phyloP scores from a whole-genome alignment of 64 coral and sea anemone genomes.

The Acropora yongei region DNA sequence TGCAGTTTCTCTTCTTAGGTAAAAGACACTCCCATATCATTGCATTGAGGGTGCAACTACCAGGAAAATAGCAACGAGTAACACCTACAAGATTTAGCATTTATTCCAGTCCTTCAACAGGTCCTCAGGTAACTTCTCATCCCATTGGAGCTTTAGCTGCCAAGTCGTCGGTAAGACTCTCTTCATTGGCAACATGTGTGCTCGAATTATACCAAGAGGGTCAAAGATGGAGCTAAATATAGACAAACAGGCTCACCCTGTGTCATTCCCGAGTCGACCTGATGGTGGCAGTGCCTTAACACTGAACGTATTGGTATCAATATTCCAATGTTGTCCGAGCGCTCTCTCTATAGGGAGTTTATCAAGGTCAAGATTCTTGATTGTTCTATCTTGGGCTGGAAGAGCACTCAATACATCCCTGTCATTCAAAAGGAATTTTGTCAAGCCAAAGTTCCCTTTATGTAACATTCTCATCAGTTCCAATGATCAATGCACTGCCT shows the following conservation, averaged over 20 bases:
- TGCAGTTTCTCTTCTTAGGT: no score
- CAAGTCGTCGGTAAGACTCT: slow-evolving; percentile 20
- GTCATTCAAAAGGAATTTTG: slow-evolving; percentile 18
- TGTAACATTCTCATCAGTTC: neutral
- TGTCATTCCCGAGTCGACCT: no score
- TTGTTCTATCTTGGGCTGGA: slow-evolving; percentile 30
- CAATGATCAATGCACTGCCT: no score
- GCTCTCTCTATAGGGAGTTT: slow-evolving; percentile 45
- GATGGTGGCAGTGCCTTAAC: no score
- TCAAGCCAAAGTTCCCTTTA: slow-evolving; percentile 11
- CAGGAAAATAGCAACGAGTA: no score
- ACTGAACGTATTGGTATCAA: neutral
- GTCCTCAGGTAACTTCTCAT: slow-evolving; percentile 10
- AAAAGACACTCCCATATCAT: no score
- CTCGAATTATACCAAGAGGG: neutral
- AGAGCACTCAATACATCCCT: slow-evolving; percentile 21
- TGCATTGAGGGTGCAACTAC: no score
- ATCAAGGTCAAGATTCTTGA: slow-evolving; percentile 12
- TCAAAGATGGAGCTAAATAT: no score
- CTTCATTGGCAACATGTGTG: slow-evolving; percentile 8
- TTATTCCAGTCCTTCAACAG: neutral
- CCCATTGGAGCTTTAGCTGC: slow-evolving; percentile 20
- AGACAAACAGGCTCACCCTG: no score
- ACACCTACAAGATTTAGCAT: no score
- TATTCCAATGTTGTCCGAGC: neutral